Evolutionary conservation across 2,113 vertebrate genomes (phyloP).

Genomic region (Clarias batrachus): DNA sequence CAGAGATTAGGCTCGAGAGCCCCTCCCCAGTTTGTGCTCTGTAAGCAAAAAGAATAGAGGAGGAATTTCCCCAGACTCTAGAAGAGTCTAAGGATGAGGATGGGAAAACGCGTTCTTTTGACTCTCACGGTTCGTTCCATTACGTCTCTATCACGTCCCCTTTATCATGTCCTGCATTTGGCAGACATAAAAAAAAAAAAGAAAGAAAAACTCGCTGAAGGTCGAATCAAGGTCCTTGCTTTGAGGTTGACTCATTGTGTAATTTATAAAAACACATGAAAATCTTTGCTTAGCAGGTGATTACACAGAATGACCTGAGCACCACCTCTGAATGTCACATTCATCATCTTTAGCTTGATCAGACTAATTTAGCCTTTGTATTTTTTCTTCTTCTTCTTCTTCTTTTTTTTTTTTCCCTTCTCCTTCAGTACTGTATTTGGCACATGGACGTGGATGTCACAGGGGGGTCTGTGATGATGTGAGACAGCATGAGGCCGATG

Average conservation of each 20-base stretch:
- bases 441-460: slow-evolving; percentile 20
- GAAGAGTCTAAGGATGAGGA: background rate
- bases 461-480: slow-evolving; percentile 28
- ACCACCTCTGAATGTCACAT: slow-evolving; percentile 30
- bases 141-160: background rate
- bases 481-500: slow-evolving; percentile 36
- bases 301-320: slow-evolving; percentile 18
- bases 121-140: background rate
- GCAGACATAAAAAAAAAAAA: background rate
- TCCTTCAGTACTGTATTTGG: slow-evolving; percentile 14
- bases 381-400: background rate
- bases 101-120: background rate
- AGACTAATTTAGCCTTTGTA: slow-evolving; percentile 31
- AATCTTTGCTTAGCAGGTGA: slow-evolving; percentile 13
- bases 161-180: background rate
- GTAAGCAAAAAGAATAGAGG: background rate
- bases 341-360: slow-evolving; percentile 30
- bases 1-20: background rate
- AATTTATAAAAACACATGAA: background rate
- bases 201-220: background rate
- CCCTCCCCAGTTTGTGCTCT: slow-evolving; percentile 12
- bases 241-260: background rate
- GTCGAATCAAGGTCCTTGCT: slow-evolving; percentile 20
- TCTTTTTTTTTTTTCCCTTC: no score
- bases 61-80: slow-evolving; percentile 12